These are phyloP conservation scores for Pteronura brasiliensis DNA, from an alignment of 2,113 vertebrate genomes.

Conservation along the genomic window DNA sequence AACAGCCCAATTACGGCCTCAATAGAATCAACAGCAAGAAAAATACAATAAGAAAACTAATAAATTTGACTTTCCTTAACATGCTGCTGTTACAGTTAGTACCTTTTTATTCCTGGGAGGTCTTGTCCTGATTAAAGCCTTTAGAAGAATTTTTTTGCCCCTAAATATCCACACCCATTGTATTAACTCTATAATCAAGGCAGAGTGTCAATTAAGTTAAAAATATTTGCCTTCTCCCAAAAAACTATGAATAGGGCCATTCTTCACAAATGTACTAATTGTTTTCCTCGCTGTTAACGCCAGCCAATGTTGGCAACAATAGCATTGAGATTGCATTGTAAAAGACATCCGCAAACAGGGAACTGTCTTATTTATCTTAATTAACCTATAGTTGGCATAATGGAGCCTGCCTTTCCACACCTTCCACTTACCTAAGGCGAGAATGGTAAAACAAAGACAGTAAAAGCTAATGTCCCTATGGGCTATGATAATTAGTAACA, in stretches of 20 bases:
- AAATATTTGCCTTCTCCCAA: not conserved
- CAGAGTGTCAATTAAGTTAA: constrained; percentile 24
- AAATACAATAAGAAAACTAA: not conserved
- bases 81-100: not conserved
- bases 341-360: not conserved
- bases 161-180: not conserved
- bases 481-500: constrained; percentile 50
- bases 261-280: constrained; percentile 20
- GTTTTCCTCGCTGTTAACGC: not conserved
- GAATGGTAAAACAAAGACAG: constrained; percentile 67
- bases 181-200: not conserved
- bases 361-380: constrained; percentile 38
- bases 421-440: constrained; percentile 30
- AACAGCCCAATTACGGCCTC: not conserved
- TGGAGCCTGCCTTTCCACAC: constrained; percentile 2
- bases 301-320: not conserved
- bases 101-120: not conserved
- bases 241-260: not conserved
- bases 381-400: constrained; percentile 19
- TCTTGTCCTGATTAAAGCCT: constrained; percentile 9
- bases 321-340: not conserved
- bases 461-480: constrained; percentile 68
- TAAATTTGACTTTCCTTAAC: not conserved
- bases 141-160: not conserved
- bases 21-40: not conserved